These are phyloP conservation scores for Gopherus flavomarginatus DNA, from an alignment of 2,113 vertebrate genomes.

Conservation along the genomic window DNA sequence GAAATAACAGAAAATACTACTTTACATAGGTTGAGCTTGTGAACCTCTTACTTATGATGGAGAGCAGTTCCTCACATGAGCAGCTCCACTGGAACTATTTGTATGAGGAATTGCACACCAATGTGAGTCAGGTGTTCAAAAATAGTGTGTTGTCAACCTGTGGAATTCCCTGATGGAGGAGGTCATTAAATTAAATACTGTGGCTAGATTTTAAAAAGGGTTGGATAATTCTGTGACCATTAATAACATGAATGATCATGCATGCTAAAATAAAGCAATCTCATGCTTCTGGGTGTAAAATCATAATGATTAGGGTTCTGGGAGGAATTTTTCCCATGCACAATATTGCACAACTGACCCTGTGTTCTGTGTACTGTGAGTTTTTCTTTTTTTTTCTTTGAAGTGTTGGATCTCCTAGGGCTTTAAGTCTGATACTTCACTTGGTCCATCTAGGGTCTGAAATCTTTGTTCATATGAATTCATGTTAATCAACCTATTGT, in stretches of 20 bases:
- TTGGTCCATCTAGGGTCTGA: neutral
- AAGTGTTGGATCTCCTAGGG: neutral
- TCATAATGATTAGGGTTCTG: neutral
- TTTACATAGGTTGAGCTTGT: neutral
- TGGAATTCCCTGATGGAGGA: neutral
- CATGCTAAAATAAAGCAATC: neutral
- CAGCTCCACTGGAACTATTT: neutral
- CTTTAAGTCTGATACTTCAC: neutral
- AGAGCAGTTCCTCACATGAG: neutral
- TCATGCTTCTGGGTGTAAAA: neutral
- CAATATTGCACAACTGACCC: rapidly evolving
- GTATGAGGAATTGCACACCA: neutral
- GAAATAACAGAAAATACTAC: neutral
- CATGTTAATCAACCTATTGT: neutral
- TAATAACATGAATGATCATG: neutral
- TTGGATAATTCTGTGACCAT: neutral
- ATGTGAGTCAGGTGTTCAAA: neutral
- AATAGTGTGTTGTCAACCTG: neutral
- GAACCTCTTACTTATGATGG: neutral
- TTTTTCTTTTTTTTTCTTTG: neutral
- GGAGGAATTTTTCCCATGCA: neutral
- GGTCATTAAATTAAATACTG: neutral
- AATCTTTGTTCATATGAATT: constrained; percentile 36
- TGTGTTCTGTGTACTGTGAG: neutral
- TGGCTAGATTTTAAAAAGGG: neutral